A percentile compares a stretch with the other conserved stretches of the same genome.
These are phyloP conservation scores for Gryon sp. DNA, from an alignment of 1,140 invertebrate species.

Conservation along the genomic window DNA sequence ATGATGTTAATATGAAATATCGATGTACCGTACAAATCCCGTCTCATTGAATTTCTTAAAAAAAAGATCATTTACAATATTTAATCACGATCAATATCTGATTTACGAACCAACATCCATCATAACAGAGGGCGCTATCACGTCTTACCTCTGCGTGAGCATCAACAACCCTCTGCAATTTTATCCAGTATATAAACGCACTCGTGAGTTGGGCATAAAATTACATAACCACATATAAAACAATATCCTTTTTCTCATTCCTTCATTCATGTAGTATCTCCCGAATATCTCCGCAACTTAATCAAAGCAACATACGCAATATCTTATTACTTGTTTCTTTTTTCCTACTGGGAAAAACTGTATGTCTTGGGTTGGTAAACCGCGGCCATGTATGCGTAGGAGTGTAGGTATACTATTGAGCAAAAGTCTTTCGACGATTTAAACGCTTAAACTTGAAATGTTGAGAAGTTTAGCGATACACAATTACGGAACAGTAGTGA, in stretches of 20 bases:
- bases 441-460: not conserved
- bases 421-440: not conserved
- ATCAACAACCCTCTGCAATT: conserved; percentile 33
- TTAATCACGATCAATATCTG: conserved; percentile 30
- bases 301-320: conserved; percentile 45
- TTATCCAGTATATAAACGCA: conserved; percentile 36
- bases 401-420: conserved; percentile 1
- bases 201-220: conserved; percentile 23
- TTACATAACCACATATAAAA: conserved; percentile 43
- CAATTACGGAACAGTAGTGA: no score
- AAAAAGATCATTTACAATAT: conserved; percentile 24
- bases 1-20: no score
- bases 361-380: conserved; percentile 14
- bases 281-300: conserved; percentile 46
- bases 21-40: no score
- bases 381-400: conserved; percentile 18
- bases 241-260: conserved; percentile 31
- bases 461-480: no score
- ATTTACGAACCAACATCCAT: conserved; percentile 48
- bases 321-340: conserved; percentile 40
- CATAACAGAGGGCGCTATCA: conserved; percentile 12
- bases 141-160: conserved; percentile 4
- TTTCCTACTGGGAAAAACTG: not conserved
- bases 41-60: no score
- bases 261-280: conserved; percentile 35